A percentile compares a stretch with the other conserved stretches of the same genome.
Conservation (phyloP, 64 coral and sea anemone species). For the Platygyra sinensis region DNA sequence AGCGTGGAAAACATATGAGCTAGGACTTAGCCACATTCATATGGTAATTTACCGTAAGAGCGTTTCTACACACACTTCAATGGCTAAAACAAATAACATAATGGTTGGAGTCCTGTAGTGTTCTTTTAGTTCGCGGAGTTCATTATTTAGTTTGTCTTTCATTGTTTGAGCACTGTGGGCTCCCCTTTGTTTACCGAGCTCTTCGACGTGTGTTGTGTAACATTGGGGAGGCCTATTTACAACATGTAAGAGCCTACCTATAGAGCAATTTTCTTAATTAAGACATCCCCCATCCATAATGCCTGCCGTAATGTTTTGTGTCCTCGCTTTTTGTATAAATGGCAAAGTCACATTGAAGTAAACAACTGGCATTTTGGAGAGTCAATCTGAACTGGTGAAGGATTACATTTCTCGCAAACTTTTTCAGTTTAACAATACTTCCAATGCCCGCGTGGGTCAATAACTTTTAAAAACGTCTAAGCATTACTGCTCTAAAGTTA, state of each 20-base stretch:
- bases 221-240: slow-evolving; percentile 52
- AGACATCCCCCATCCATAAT: background rate
- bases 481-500: slow-evolving; percentile 22
- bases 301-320: slow-evolving; percentile 24
- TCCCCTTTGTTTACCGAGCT: background rate
- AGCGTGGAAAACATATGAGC: slow-evolving; percentile 41
- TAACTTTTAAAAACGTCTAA: slow-evolving; percentile 28
- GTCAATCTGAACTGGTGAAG: background rate
- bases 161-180: slow-evolving; percentile 24
- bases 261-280: slow-evolving; percentile 46
- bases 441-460: background rate
- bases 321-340: slow-evolving; percentile 22
- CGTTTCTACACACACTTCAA: slow-evolving; percentile 43
- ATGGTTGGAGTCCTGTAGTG: slow-evolving; percentile 37
- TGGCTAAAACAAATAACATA: slow-evolving; percentile 29
- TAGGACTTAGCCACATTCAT: background rate
- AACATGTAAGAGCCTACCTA: slow-evolving; percentile 1
- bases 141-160: slow-evolving; percentile 9
- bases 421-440: background rate
- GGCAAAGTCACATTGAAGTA: background rate
- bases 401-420: background rate
- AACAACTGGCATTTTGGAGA: background rate
- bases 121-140: background rate
- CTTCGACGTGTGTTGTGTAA: slow-evolving; percentile 41
- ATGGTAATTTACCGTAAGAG: slow-evolving; percentile 30